phyloP scores from a whole-genome alignment of 2,113 vertebrate species.

The Ailuropoda melanoleuca region DNA sequence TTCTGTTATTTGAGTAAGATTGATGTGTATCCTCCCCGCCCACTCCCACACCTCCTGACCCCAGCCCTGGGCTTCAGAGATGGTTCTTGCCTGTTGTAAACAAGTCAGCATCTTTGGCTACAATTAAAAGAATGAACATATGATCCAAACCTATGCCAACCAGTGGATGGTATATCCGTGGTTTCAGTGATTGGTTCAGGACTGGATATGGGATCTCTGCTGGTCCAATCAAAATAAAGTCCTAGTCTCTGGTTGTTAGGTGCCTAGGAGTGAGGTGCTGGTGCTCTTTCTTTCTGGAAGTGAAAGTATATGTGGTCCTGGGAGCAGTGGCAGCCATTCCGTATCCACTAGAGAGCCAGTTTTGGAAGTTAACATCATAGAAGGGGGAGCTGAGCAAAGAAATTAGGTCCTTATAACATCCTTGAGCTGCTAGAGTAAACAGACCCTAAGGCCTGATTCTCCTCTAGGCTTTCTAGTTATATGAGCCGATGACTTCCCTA shows the following conservation, averaged over 20 bases:
- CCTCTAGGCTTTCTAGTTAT: neutral
- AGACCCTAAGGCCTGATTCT: neutral
- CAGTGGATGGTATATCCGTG: neutral
- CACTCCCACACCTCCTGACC: neutral
- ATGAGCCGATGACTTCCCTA: conserved; percentile 16
- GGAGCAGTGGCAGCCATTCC: neutral
- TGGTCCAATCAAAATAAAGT: conserved; percentile 20
- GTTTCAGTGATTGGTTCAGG: neutral
- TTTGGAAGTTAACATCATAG: conserved; percentile 25
- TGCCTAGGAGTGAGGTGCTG: neutral
- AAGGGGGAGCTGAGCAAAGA: neutral
- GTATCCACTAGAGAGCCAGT: neutral
- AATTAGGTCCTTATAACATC: neutral
- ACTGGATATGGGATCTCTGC: neutral
- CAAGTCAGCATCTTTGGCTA: conserved; percentile 37
- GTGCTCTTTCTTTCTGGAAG: neutral
- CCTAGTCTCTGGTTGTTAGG: neutral
- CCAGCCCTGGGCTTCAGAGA: neutral
- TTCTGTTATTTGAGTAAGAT: neutral
- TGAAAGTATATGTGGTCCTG: neutral
- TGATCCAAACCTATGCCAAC: neutral
- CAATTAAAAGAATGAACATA: conserved; percentile 9
- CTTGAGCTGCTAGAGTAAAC: neutral
- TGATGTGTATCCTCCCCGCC: neutral
- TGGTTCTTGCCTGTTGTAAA: neutral